Percentiles rank a stretch among this genome's conserved stretches.
Conservation (phyloP, 2,797 vertebrate genomes). For the Malurus leucopterus region DNA sequence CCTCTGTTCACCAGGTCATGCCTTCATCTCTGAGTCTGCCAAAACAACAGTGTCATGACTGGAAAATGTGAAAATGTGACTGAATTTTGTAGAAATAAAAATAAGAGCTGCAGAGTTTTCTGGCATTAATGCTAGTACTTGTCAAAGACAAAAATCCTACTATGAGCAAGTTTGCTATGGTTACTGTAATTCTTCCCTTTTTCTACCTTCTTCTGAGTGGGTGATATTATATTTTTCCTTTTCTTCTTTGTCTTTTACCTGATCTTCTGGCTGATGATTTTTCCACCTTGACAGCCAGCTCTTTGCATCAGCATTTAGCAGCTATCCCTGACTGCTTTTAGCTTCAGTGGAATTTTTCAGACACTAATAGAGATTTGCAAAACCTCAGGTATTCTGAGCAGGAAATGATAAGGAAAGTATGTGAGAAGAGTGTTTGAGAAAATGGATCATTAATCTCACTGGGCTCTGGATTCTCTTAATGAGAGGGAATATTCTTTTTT, state of each 20-base stretch:
- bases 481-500: background rate
- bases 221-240: background rate
- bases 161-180: background rate
- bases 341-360: background rate
- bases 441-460: background rate
- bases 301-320: background rate
- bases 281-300: fast-evolving
- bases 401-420: background rate
- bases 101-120: background rate
- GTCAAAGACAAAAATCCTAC: background rate
- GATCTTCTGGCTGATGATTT: background rate
- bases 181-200: background rate
- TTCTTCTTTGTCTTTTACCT: background rate
- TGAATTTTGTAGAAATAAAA: background rate
- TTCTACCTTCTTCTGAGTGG: background rate
- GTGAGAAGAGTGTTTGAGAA: background rate
- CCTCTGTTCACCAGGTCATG: background rate
- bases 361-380: background rate
- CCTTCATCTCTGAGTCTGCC: background rate
- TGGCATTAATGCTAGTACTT: background rate
- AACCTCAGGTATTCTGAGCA: background rate
- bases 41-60: background rate
- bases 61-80: background rate
- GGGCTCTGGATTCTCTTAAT: background rate
- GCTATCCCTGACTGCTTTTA: background rate